Conservation (phyloP, 2,113 vertebrate species). For the Mustela lutreola region DNA sequence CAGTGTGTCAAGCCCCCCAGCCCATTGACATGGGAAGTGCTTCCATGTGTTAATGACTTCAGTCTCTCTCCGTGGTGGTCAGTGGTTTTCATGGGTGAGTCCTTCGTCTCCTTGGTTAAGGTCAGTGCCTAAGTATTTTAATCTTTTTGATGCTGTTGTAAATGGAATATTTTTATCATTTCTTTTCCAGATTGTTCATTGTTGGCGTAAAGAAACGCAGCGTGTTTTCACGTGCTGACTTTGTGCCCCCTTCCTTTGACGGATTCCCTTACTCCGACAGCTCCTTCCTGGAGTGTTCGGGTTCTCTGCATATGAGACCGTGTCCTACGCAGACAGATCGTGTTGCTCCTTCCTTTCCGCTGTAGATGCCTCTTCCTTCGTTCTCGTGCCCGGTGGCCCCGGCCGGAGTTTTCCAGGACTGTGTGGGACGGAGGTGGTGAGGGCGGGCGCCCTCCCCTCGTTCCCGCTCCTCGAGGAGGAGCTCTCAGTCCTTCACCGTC, state of each 20-base stretch:
- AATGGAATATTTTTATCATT: not conserved
- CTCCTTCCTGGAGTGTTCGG: accelerated
- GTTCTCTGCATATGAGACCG: not conserved
- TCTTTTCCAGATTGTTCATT: not conserved
- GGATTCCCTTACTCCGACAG: not conserved
- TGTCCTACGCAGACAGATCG: not conserved
- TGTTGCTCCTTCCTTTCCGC: not conserved
- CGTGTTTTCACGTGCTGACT: not conserved
- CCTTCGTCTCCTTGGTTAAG: not conserved
- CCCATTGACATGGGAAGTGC: not conserved
- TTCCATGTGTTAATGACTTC: no score
- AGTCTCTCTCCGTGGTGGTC: not conserved
- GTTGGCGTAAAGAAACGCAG: not conserved
- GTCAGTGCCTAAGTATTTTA: not conserved
- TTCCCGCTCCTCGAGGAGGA: accelerated
- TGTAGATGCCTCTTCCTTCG: not conserved
- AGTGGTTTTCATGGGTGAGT: not conserved
- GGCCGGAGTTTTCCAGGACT: not conserved
- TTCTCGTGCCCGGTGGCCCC: not conserved
- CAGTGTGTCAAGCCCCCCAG: no score
- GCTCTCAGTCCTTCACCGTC: accelerated
- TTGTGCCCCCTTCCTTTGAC: accelerated
- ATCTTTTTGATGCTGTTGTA: not conserved
- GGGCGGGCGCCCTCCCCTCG: accelerated
- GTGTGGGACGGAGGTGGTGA: accelerated